Evolutionary conservation across 2,113 vertebrate species (phyloP).

Genomic region (Paramisgurnus dabryanus): DNA sequence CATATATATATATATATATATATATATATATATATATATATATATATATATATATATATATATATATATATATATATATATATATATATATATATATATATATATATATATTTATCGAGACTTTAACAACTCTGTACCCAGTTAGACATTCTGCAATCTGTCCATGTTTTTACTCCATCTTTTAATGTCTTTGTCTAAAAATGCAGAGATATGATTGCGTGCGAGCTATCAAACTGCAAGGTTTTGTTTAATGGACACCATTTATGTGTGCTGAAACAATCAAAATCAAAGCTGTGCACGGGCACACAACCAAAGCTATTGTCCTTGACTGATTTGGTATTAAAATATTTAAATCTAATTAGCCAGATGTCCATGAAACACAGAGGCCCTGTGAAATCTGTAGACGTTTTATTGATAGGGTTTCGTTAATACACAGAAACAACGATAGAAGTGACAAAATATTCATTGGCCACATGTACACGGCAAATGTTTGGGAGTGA

Average conservation of each 20-base stretch:
- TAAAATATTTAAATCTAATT: conserved; percentile 9
- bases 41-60: too few species aligned
- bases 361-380: conserved; percentile 25
- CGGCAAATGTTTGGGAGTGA: too few species aligned
- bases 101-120: background rate
- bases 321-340: conserved; percentile 10
- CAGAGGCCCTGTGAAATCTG: background rate
- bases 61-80: too few species aligned
- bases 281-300: background rate
- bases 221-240: background rate
- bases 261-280: background rate
- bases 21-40: too few species aligned
- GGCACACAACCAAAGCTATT: conserved; percentile 24
- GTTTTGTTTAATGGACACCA: background rate
- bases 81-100: too few species aligned
- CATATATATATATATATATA: too few species aligned
- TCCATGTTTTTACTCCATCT: background rate
- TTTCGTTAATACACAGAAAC: too few species aligned
- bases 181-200: background rate
- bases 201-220: background rate
- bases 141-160: background rate
- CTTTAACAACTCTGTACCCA: background rate
- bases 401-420: background rate
- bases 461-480: too few species aligned
- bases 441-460: background rate